Percentiles rank a stretch among this genome's conserved stretches.
Conservation (phyloP, 2,888 invertebrate genomes). For the Chrysolina haemoptera region DNA sequence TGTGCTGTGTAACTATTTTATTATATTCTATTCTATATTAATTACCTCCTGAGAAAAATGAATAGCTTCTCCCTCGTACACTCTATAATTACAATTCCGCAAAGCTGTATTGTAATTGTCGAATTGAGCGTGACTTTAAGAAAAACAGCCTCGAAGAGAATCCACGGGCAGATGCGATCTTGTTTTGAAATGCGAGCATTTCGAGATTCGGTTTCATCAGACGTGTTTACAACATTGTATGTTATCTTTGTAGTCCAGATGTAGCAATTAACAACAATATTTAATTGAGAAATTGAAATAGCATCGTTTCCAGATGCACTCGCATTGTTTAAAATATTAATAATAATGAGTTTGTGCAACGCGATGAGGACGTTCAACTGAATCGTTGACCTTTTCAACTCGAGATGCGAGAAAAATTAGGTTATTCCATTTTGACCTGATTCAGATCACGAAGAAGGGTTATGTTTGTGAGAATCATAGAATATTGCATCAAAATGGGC, state of each 20-base stretch:
- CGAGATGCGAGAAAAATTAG: neutral
- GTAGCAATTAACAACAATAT: constrained; percentile 30
- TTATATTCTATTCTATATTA: no score
- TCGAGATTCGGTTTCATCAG: constrained; percentile 36
- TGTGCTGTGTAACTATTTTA: no score
- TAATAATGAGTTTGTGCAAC: constrained; percentile 26
- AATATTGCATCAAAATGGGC: no score
- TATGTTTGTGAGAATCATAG: no score
- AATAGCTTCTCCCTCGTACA: neutral
- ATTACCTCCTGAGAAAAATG: no score
- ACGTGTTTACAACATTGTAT: constrained; percentile 34
- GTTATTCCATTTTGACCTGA: neutral
- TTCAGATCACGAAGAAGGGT: no score
- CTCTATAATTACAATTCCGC: neutral
- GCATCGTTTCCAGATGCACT: constrained; percentile 30
- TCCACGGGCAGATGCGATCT: constrained; percentile 35
- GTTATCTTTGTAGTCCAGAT: constrained; percentile 29
- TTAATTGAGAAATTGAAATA: constrained; percentile 29
- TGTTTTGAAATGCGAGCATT: constrained; percentile 40
- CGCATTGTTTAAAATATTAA: constrained; percentile 27
- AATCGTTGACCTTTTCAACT: constrained; percentile 18
- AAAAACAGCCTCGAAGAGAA: constrained; percentile 12
- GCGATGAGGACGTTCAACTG: constrained; percentile 25
- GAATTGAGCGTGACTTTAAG: neutral
- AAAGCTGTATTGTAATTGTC: neutral